These are phyloP conservation scores for Bos indicus DNA, from an alignment of 2,113 vertebrate genomes.

Conservation along the genomic window DNA sequence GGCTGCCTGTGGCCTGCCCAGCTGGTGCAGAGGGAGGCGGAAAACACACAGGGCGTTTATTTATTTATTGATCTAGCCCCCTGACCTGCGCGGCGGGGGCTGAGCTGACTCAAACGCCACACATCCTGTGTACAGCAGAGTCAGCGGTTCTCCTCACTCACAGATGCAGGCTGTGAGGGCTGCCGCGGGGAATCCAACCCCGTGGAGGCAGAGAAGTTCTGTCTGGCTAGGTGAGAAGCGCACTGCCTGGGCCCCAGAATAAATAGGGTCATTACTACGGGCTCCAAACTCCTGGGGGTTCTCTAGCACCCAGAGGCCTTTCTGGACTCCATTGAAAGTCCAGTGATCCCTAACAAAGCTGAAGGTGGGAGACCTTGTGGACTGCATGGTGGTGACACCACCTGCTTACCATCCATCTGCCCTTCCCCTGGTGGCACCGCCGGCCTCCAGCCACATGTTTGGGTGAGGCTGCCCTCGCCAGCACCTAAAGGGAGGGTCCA, in stretches of 20 bases:
- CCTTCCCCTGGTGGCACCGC: not conserved
- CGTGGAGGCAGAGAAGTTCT: not conserved
- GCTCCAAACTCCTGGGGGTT: not conserved
- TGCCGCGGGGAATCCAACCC: not conserved
- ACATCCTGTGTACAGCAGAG: not conserved
- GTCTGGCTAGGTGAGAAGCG: not conserved
- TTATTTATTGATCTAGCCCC: constrained; percentile 43
- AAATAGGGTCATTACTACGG: not conserved
- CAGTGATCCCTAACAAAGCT: not conserved
- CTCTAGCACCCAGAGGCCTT: not conserved
- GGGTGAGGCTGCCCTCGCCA: not conserved
- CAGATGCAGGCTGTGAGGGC: not conserved
- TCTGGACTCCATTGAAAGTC: not conserved
- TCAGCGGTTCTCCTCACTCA: not conserved
- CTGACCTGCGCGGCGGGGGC: constrained; percentile 15
- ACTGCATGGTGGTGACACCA: accelerated
- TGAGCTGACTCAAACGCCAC: not conserved
- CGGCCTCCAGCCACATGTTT: not conserved
- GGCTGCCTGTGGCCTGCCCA: not conserved
- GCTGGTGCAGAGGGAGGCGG: not conserved
- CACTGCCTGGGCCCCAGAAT: not conserved
- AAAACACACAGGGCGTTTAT: not conserved
- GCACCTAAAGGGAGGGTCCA: not conserved
- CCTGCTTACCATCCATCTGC: accelerated
- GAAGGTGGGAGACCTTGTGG: not conserved